Evolutionary conservation across 2,888 invertebrate genomes (phyloP), one percentile per base, ranked within the genome.

Genomic region (Nomada fucata): DNA sequence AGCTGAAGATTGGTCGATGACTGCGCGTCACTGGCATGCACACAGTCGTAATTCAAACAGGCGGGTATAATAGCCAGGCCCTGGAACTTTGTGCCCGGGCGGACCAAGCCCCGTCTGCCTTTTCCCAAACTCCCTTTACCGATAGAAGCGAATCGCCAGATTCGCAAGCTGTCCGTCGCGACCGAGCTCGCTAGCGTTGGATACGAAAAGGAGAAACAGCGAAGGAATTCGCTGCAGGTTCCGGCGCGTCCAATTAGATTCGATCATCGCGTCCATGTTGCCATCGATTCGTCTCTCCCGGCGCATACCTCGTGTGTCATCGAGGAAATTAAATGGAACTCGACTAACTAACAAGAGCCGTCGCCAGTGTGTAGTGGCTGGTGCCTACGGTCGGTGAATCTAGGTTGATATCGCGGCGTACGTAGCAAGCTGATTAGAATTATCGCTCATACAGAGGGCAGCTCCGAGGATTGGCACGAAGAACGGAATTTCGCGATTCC

Each of bases 111-210:
- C 23, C 44, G 10, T 42, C 23, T 36, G 52, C 11, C 13, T 73
- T 42, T 52, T 60, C 55, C 29, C 36, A 36, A 26, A 26, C 53
- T 53, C 47, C 61, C 61, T 65, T 73, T 29, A 65, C 80, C 79
- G 89, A 89, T 81, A 86, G 88, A 89, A 91, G 91, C 91, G 91
- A 92, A 92, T 92, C 92, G 90, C 89, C 89, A 91, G 85, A 92
- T 92, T 91, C 90, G 90, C 89, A 29, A 89, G 89, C 90, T 88
- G 85, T 1, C 47, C 47, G 13, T 47, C 47, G 47, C 47, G 47
- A 15, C 13, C 47, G 47, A 47, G 15, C 47, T 2, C 11, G 47
- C 5, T 10, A 15, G 47, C 1, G 47, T 47, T 15, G 15, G 47
- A 47, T 15, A 15, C 47, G 47, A 47, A 47, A 15, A 11, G 47